A percentile compares a stretch with the other conserved stretches of the same genome.
Evolutionary conservation across 2,888 invertebrate species (phyloP).

Genomic region (Polylopha cassiicola): DNA sequence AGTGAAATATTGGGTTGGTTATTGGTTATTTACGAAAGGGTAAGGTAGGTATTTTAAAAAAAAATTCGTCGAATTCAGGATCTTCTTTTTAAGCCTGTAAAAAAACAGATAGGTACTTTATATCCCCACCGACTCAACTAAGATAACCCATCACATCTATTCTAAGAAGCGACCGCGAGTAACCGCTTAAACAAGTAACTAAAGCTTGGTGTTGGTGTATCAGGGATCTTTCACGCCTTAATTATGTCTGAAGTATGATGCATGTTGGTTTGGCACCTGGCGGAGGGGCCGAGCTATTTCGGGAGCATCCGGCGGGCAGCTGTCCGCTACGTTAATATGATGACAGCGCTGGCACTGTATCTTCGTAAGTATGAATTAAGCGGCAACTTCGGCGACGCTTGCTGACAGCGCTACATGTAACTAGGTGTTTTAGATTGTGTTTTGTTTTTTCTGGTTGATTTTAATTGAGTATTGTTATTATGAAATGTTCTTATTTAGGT

Average conservation of each 20-base stretch:
- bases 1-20: too few relatives aligned
- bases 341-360: slow-evolving; percentile 59
- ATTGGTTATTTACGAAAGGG: too few relatives aligned
- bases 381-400: slow-evolving; percentile 44
- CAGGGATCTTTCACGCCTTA: slow-evolving; percentile 43
- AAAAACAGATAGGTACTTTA: too few relatives aligned
- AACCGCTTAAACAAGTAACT: too few relatives aligned
- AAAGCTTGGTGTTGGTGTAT: slow-evolving; percentile 31
- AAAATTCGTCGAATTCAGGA: too few relatives aligned
- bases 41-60: too few relatives aligned
- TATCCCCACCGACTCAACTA: too few relatives aligned
- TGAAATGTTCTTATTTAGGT: too few relatives aligned
- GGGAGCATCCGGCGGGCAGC: slow-evolving; percentile 68
- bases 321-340: slow-evolving; percentile 67
- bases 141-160: background rate
- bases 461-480: slow-evolving; percentile 11
- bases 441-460: slow-evolving; percentile 15
- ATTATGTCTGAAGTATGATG: slow-evolving; percentile 52
- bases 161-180: background rate
- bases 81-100: too few relatives aligned
- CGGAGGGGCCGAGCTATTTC: slow-evolving; percentile 52
- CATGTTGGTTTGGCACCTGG: slow-evolving; percentile 56
- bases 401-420: slow-evolving; percentile 31
- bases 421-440: slow-evolving; percentile 15
- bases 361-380: slow-evolving; percentile 59